Evolutionary conservation across 2,888 invertebrate species (phyloP).

Genomic region (Ommatoiulus sabulosus): DNA sequence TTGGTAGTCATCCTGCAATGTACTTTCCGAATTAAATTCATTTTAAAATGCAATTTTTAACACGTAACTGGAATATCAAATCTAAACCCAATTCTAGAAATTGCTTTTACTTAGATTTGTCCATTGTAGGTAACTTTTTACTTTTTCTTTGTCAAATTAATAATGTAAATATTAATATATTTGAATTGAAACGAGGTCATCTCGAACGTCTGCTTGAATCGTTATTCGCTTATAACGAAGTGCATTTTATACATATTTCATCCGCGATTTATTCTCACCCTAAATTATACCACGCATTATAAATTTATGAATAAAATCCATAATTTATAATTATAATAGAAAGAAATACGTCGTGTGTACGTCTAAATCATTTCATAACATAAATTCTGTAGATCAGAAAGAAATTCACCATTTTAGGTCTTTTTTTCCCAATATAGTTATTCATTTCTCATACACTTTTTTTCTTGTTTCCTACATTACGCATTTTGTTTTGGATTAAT

Average conservation of each 20-base stretch:
- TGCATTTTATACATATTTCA: slow-evolving; percentile 19
- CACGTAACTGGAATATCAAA: too few species aligned
- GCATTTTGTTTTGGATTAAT: too few species aligned
- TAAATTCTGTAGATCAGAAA: too few species aligned
- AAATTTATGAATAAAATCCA: slow-evolving; percentile 19
- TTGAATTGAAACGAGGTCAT: background rate
- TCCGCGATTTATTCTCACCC: background rate
- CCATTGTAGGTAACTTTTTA: background rate
- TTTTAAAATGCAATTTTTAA: too few species aligned
- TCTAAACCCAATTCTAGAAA: background rate
- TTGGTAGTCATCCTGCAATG: too few species aligned
- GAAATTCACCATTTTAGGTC: too few species aligned
- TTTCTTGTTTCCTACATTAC: too few species aligned
- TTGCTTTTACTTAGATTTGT: background rate
- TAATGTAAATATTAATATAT: slow-evolving; percentile 19
- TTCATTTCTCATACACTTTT: too few species aligned
- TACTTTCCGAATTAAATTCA: too few species aligned
- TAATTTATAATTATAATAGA: slow-evolving; percentile 19
- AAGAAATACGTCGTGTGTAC: background rate
- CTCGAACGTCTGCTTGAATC: background rate
- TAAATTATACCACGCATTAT: slow-evolving; percentile 2
- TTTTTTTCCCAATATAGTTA: too few species aligned
- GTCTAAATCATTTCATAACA: background rate
- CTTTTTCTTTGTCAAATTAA: background rate
- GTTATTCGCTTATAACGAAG: background rate